Percentiles rank a stretch among this genome's conserved stretches.
Evolutionary conservation across 2,113 vertebrate genomes (phyloP).

Genomic region (Mormyrus iriodes): DNA sequence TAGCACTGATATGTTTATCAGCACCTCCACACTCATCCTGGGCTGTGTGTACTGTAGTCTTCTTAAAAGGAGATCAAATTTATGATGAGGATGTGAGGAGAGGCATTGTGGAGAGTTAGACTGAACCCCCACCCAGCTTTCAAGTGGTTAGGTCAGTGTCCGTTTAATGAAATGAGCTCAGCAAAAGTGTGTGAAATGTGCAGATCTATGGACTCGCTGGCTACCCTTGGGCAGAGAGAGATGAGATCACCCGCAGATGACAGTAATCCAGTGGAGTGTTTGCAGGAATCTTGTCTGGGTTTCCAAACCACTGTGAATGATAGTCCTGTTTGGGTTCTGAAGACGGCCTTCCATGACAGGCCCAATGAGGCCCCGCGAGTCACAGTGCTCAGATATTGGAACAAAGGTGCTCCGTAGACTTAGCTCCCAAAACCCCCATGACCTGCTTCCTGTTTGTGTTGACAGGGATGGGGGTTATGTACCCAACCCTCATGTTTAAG

Average conservation of each 20-base stretch:
- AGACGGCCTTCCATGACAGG: neutral
- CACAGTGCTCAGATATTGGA: neutral
- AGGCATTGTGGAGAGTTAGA: neutral
- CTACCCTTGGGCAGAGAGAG: neutral
- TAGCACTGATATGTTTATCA: neutral
- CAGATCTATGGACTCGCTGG: neutral
- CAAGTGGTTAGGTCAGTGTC: neutral
- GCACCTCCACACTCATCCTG: neutral
- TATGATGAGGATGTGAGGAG: neutral
- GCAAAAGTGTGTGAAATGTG: neutral
- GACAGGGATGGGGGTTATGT: neutral
- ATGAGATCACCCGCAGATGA: neutral
- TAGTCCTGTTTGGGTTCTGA: neutral
- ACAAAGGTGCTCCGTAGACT: neutral
- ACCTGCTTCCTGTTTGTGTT: neutral
- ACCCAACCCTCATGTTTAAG: neutral
- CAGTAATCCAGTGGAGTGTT: neutral
- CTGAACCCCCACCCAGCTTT: neutral
- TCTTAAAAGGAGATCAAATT: neutral
- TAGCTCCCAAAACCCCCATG: neutral
- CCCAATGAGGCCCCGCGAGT: neutral
- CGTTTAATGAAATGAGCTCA: neutral
- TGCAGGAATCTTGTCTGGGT: neutral
- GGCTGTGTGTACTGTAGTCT: neutral
- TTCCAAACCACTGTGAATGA: neutral